Conservation (phyloP, 2,797 vertebrate genomes). For the Sebastes jordani region DNA sequence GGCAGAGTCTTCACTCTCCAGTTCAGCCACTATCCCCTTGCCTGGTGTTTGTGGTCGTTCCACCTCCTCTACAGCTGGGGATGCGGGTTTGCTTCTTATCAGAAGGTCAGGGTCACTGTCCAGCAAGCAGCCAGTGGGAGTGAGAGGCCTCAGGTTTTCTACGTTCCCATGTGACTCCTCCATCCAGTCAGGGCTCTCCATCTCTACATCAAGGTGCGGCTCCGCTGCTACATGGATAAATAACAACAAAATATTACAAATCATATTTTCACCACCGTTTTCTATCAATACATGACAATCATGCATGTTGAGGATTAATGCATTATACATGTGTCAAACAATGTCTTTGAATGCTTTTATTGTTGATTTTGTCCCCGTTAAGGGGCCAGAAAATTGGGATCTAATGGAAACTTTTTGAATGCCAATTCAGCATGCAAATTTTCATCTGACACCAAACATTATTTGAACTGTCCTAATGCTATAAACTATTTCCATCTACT, state of each 20-base stretch:
- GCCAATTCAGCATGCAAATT: neutral
- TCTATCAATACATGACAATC: neutral
- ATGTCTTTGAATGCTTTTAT: neutral
- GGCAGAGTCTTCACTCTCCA: constrained; percentile 75
- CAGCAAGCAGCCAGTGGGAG: constrained; percentile 81
- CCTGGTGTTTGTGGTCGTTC: constrained; percentile 87
- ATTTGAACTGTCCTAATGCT: neutral
- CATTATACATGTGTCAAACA: neutral
- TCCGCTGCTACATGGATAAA: constrained; percentile 52
- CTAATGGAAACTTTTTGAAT: too few species aligned
- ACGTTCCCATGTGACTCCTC: constrained; percentile 56
- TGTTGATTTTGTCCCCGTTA: neutral
- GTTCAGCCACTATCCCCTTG: constrained; percentile 71
- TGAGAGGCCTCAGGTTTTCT: constrained; percentile 71
- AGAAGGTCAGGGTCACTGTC: constrained; percentile 81
- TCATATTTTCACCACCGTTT: neutral
- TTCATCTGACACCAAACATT: neutral
- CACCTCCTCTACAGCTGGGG: constrained; percentile 77
- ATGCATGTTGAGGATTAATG: neutral
- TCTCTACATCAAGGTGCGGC: constrained; percentile 55
- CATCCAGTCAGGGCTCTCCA: constrained; percentile 73
- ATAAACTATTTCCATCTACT: neutral
- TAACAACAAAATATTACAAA: neutral
- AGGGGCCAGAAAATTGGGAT: neutral
- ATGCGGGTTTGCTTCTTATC: constrained; percentile 72